Conservation (phyloP, 1,140 invertebrate species). For the Euborellia annulipes region DNA sequence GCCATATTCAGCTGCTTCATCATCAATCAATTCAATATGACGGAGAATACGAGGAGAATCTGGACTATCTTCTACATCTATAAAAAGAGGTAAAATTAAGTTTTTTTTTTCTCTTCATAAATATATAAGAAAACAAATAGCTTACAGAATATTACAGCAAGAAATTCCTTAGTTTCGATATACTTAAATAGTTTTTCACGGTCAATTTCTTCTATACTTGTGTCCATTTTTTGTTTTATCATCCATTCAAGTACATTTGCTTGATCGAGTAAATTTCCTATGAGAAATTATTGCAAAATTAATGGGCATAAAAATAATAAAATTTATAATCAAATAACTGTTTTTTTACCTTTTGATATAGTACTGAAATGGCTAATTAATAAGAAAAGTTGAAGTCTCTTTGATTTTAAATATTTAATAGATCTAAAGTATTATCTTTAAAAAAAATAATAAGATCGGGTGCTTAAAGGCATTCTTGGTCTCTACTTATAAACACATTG, state of each 20-base stretch:
- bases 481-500: too few species aligned
- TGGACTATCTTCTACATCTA: slow-evolving; percentile 71
- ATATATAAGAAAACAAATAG: slow-evolving; percentile 21
- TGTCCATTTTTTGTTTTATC: slow-evolving; percentile 79
- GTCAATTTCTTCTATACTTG: slow-evolving; percentile 82
- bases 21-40: slow-evolving; percentile 79
- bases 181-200: slow-evolving; percentile 68
- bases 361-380: not conserved
- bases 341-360: not conserved
- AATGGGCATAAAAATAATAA: not conserved
- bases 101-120: too few species aligned
- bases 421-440: not conserved
- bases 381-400: not conserved
- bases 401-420: not conserved
- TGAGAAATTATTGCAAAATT: slow-evolving; percentile 19
- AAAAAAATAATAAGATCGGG: not conserved
- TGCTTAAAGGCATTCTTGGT: not conserved
- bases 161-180: slow-evolving; percentile 80
- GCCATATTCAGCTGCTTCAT: slow-evolving; percentile 80
- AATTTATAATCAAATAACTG: not conserved
- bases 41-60: slow-evolving; percentile 59
- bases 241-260: slow-evolving; percentile 79
- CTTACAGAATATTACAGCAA: slow-evolving; percentile 88
- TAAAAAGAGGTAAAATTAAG: too few species aligned
- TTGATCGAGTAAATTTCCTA: slow-evolving; percentile 76